These are phyloP conservation scores for Sebastes nivosus DNA, from an alignment of 2,797 vertebrate species.

Conservation along the genomic window DNA sequence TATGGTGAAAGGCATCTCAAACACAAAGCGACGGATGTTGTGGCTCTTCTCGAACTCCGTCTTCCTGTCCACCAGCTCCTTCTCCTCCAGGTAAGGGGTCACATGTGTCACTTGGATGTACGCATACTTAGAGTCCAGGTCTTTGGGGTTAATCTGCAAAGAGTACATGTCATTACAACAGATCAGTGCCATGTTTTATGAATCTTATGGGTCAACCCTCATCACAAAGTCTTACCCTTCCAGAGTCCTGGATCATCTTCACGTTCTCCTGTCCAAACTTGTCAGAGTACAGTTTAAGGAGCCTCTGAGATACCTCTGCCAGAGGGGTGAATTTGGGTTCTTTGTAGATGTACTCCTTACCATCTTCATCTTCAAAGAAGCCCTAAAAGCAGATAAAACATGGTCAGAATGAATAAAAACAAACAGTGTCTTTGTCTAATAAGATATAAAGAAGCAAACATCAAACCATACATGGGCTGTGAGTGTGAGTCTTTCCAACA, in stretches of 20 bases:
- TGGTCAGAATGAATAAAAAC: not conserved
- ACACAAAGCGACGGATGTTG: slow-evolving; percentile 96
- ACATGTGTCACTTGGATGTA: slow-evolving; percentile 99
- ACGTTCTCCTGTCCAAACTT: slow-evolving; percentile 98
- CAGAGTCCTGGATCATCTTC: slow-evolving; percentile 98
- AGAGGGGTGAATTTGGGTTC: slow-evolving; percentile 97
- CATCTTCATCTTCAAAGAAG: slow-evolving; percentile 98
- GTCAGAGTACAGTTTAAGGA: slow-evolving; percentile 96
- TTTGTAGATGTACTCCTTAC: slow-evolving; percentile 99
- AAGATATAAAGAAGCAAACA: not conserved
- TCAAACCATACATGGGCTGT: slow-evolving; percentile 26
- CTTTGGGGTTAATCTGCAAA: slow-evolving; percentile 94
- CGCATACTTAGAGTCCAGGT: slow-evolving; percentile 96
- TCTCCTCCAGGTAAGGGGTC: slow-evolving; percentile 94
- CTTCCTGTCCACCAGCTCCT: slow-evolving; percentile 93
- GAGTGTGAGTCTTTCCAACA: slow-evolving; percentile 27
- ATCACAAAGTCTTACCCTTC: slow-evolving; percentile 84
- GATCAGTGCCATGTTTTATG: not conserved
- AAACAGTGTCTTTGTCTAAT: not conserved
- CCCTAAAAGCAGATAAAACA: slow-evolving; percentile 80
- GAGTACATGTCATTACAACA: not conserved
- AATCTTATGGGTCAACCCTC: not conserved
- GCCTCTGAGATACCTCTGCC: slow-evolving; percentile 95
- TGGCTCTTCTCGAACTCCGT: slow-evolving; percentile 96
- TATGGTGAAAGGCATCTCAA: slow-evolving; percentile 98